Evolutionary conservation across 2,797 vertebrate species (phyloP).

Genomic region (Epinephelus coioides): DNA sequence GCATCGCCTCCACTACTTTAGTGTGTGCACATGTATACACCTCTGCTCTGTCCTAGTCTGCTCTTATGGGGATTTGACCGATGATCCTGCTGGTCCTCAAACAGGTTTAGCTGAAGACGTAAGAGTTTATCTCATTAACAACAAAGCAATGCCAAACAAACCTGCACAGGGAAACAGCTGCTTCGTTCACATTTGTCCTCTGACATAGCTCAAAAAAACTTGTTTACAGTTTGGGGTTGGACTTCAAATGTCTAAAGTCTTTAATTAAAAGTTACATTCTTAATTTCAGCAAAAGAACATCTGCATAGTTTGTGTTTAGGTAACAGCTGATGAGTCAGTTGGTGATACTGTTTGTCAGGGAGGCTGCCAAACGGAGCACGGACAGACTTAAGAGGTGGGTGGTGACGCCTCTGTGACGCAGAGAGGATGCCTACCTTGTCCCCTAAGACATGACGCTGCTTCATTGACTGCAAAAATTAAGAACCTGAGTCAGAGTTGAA

Average conservation of each 20-base stretch:
- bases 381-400: background rate
- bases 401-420: slow-evolving; percentile 41
- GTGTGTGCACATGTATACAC: slow-evolving; percentile 8
- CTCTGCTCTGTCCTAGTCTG: slow-evolving; percentile 25
- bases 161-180: slow-evolving; percentile 28
- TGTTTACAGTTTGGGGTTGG: background rate
- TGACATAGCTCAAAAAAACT: background rate
- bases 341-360: background rate
- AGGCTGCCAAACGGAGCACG: slow-evolving; percentile 23
- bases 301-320: background rate
- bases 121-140: slow-evolving; percentile 74
- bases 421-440: slow-evolving; percentile 12
- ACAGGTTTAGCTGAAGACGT: slow-evolving; percentile 72
- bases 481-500: slow-evolving; percentile 22
- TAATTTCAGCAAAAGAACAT: background rate
- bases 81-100: slow-evolving; percentile 51
- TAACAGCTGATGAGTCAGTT: background rate
- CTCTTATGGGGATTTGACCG: slow-evolving; percentile 67
- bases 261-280: background rate
- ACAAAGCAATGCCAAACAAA: slow-evolving; percentile 21
- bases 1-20: slow-evolving; percentile 19
- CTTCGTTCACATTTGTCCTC: slow-evolving; percentile 7
- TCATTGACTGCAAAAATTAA: slow-evolving; percentile 48
- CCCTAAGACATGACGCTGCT: background rate
- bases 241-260: background rate